Evolutionary conservation across 2,888 invertebrate genomes (phyloP).

Genomic region (Eulithis testata): DNA sequence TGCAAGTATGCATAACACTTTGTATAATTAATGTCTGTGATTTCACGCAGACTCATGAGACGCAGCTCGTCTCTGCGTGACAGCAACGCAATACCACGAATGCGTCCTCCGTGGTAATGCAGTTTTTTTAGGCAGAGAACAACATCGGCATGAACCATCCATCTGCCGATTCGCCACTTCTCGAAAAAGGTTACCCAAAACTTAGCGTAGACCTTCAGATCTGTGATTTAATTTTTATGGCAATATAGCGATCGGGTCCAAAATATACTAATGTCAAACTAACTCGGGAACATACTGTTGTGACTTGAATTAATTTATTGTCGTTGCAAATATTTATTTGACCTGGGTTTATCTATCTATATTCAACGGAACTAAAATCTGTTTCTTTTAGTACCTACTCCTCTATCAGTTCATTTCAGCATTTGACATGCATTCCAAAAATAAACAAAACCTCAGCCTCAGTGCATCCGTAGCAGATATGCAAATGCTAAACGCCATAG

Average conservation of each 20-base stretch:
- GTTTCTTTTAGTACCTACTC: too few species aligned
- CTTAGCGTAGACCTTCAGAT: background rate
- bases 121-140: conserved; percentile 11
- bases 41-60: conserved; percentile 15
- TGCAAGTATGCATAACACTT: too few species aligned
- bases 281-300: background rate
- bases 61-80: conserved; percentile 3
- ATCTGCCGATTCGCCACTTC: conserved; percentile 4
- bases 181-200: background rate
- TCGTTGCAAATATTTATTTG: conserved; percentile 6
- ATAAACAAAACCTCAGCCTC: background rate
- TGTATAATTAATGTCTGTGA: background rate
- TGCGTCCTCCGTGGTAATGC: conserved; percentile 11
- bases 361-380: too few species aligned
- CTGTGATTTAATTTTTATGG: background rate
- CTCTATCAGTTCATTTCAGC: background rate
- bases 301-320: background rate
- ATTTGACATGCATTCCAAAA: background rate
- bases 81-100: conserved; percentile 19
- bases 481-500: background rate
- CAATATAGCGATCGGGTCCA: background rate
- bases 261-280: too few species aligned
- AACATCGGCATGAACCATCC: background rate
- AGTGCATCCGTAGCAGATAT: background rate
- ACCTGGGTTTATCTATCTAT: conserved; percentile 12